Conservation (phyloP, 2,113 vertebrate species). For the Raja brachyura region DNA sequence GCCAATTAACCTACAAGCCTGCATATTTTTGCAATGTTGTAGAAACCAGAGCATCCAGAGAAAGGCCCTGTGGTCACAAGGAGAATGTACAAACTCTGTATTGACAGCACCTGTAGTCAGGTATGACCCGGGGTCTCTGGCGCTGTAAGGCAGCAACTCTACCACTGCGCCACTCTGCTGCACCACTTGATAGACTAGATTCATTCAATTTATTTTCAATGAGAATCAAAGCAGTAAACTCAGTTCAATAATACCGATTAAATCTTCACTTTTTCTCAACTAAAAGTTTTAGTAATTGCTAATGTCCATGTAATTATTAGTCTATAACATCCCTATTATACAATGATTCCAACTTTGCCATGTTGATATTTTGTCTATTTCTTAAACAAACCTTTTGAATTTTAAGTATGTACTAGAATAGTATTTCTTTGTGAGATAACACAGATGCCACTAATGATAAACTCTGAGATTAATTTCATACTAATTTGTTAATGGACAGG, state of each 20-base stretch:
- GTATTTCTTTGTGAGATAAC: not conserved
- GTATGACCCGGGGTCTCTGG: no score
- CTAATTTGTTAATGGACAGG: not conserved
- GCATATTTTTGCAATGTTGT: no score
- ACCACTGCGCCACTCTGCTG: no score
- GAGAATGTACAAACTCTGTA: no score
- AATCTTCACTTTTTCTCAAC: not conserved
- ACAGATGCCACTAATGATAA: not conserved
- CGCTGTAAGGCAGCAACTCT: no score
- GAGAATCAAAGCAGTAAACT: conserved; percentile 1
- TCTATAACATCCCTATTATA: not conserved
- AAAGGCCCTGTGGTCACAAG: no score
- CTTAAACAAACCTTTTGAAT: not conserved
- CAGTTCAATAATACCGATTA: conserved; percentile 6
- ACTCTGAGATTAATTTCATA: not conserved
- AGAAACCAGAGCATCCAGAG: no score
- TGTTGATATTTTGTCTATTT: not conserved
- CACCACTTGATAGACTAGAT: not conserved
- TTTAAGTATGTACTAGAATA: not conserved
- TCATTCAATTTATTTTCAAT: not conserved
- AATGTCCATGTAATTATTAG: not conserved
- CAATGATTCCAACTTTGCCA: not conserved
- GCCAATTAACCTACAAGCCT: no score
- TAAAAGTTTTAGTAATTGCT: not conserved
- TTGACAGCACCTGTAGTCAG: no score